Evolutionary conservation across 2,113 vertebrate genomes (phyloP).

Genomic region (Scartelaos histophorus): DNA sequence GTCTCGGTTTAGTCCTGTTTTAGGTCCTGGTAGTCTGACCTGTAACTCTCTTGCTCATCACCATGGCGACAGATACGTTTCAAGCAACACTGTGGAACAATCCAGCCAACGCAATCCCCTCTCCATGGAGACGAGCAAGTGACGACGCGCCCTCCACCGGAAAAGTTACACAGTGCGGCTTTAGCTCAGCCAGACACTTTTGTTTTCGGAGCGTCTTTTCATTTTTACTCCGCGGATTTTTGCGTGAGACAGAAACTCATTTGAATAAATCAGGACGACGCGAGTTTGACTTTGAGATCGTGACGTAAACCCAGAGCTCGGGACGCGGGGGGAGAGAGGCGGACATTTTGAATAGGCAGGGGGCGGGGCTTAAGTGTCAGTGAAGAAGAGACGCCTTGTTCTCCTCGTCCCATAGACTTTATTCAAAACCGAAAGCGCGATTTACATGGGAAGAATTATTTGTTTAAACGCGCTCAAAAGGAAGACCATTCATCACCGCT

Average conservation of each 20-base stretch:
- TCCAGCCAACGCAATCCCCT: no score
- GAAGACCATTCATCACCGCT: slow-evolving; percentile 56
- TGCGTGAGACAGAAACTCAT: slow-evolving; percentile 13
- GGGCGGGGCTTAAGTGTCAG: slow-evolving; percentile 34
- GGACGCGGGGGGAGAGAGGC: slow-evolving; percentile 37
- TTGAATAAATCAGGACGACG: background rate
- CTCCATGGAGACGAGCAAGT: no score
- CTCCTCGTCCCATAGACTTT: slow-evolving; percentile 26
- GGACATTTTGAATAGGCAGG: slow-evolving; percentile 38
- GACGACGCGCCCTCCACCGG: no score
- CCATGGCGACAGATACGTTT: no score
- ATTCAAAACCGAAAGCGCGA: slow-evolving; percentile 57
- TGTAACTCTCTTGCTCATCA: no score
- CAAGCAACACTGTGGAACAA: no score
- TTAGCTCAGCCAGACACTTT: background rate
- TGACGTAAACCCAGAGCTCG: slow-evolving; percentile 32
- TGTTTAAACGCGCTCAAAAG: slow-evolving; percentile 64
- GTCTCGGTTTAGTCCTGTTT: no score
- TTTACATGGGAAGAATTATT: slow-evolving; percentile 72
- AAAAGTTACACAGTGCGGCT: no score
- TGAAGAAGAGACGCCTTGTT: slow-evolving; percentile 55
- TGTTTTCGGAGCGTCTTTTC: background rate
- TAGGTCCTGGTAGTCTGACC: no score
- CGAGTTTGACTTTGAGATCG: slow-evolving; percentile 7
- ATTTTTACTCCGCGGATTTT: background rate